Percentiles rank a stretch among this genome's conserved stretches.
Conservation (phyloP, 2,113 vertebrate genomes). For the Malurus cyaneus region DNA sequence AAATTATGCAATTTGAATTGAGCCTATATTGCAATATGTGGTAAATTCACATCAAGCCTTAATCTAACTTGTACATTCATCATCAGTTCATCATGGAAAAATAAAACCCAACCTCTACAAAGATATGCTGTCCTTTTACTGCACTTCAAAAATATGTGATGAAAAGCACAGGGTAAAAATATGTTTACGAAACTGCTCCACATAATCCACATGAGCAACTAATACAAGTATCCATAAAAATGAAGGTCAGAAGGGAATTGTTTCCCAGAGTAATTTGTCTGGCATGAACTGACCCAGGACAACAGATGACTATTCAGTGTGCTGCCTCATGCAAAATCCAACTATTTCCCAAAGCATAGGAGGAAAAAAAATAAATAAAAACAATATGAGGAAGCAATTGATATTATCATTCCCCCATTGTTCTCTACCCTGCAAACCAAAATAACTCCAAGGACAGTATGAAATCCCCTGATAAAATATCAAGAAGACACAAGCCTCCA, state of each 20-base stretch:
- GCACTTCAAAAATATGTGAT: conserved; percentile 10
- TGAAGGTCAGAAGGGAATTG: conserved; percentile 44
- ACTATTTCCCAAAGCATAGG: conserved; percentile 26
- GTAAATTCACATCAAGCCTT: background rate
- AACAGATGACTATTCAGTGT: conserved; percentile 33
- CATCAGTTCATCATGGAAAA: background rate
- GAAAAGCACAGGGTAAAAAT: conserved; percentile 1
- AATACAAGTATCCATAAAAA: conserved; percentile 27
- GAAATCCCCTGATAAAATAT: conserved; percentile 18
- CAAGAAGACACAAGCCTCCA: background rate
- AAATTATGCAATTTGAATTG: background rate
- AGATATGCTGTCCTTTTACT: background rate
- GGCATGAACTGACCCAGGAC: background rate
- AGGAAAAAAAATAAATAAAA: conserved; percentile 6
- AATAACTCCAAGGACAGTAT: conserved; percentile 45
- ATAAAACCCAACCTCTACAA: background rate
- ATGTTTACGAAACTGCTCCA: background rate
- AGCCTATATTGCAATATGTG: background rate
- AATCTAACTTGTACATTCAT: background rate
- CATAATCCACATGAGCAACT: conserved; percentile 23
- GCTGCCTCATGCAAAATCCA: conserved; percentile 22
- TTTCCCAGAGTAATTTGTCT: conserved; percentile 47
- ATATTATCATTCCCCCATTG: conserved; percentile 51
- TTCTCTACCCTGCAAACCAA: conserved; percentile 33
- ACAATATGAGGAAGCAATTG: conserved; percentile 62